These are phyloP conservation scores for Mormyrus proboscirostris DNA, from an alignment of 2,797 vertebrate genomes.

Conservation along the genomic window DNA sequence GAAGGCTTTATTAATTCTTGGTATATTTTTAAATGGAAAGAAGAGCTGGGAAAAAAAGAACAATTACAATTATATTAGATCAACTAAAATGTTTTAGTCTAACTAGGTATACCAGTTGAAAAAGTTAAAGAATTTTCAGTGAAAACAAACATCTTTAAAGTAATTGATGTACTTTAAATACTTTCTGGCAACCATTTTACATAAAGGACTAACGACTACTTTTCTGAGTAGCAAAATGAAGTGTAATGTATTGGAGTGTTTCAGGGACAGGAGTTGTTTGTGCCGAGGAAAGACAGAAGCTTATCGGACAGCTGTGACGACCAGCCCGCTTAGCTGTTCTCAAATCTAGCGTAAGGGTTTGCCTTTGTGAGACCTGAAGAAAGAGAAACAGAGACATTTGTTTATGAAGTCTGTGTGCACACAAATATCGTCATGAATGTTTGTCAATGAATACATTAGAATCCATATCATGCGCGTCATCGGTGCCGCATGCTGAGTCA, in stretches of 20 bases:
- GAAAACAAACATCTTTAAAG: neutral
- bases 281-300: neutral
- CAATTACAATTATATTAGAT: neutral
- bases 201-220: neutral
- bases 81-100: neutral
- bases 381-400: neutral
- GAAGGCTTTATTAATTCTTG: neutral
- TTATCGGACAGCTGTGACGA: conserved; percentile 28
- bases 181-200: neutral
- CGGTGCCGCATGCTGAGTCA: neutral
- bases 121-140: neutral
- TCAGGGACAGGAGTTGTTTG: neutral
- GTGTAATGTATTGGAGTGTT: neutral
- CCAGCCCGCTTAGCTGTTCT: conserved; percentile 42
- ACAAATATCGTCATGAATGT: neutral
- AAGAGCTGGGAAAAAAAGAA: neutral
- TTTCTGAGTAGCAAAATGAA: neutral
- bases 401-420: neutral
- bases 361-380: conserved; percentile 76
- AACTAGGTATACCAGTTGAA: neutral
- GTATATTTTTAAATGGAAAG: neutral
- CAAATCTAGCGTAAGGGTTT: conserved; percentile 84
- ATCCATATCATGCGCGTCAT: neutral
- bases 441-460: neutral
- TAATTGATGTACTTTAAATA: neutral